Percentiles rank a stretch among this genome's conserved stretches.
phyloP scores from a whole-genome alignment of 1,140 invertebrate genomes.

The Xylocopa sonorina region DNA sequence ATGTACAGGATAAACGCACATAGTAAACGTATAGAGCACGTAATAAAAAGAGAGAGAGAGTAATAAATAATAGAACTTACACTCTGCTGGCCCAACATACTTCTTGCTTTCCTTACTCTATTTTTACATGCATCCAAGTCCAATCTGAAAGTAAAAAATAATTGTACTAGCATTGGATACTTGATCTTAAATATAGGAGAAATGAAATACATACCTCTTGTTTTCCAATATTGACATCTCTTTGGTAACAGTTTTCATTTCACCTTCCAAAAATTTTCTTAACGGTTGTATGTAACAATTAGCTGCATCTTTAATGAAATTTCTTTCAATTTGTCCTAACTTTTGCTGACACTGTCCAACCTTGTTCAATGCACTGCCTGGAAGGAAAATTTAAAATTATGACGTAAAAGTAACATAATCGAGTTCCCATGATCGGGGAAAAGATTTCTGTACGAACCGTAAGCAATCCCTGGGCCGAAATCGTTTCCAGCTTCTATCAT shows the following conservation, averaged over 20 bases:
- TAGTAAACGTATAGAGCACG: conserved; percentile 65
- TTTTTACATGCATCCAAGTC: conserved; percentile 97
- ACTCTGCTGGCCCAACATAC: conserved; percentile 90
- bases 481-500: conserved; percentile 97
- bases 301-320: conserved; percentile 91
- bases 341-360: conserved; percentile 94
- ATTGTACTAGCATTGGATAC: not conserved
- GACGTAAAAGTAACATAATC: conserved; percentile 4
- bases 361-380: conserved; percentile 93
- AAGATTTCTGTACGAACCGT: conserved; percentile 84
- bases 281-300: conserved; percentile 94
- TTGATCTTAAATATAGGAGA: conserved; percentile 81
- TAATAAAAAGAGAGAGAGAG: conserved; percentile 72
- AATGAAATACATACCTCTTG: conserved; percentile 85
- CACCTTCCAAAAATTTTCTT: conserved; percentile 95
- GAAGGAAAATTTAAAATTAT: conserved; percentile 82
- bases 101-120: conserved; percentile 92
- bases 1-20: conserved; percentile 72
- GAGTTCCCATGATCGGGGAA: not conserved
- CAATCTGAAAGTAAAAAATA: conserved; percentile 83
- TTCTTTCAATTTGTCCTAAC: conserved; percentile 93
- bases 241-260: conserved; percentile 96
- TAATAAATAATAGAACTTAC: conserved; percentile 84
- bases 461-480: conserved; percentile 93
- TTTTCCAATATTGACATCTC: conserved; percentile 89